Evolutionary conservation across 1,140 invertebrate species (phyloP), one percentile per base, ranked within the genome.

Genomic region (Drosophila seguyi): DNA sequence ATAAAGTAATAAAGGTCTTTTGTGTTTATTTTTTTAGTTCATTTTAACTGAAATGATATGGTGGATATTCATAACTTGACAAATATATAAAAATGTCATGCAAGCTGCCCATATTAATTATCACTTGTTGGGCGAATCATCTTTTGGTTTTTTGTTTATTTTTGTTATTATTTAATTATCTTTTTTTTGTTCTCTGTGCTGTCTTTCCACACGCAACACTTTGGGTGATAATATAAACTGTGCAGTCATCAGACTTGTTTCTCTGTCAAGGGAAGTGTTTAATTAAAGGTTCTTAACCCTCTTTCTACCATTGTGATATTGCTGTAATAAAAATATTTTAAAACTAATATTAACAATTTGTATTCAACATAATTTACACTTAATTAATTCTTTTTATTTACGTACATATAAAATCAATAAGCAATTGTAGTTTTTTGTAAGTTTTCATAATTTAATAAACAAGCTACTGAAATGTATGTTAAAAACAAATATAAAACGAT

Each of bases 131-230:
- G 2, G 5, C 44, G 18, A 62, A 25, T 57, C 25, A 57, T 57
- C 14, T 56, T 62, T 66, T 60, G 20, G 25, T 45, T 45, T 20
- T 13, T 59, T n/a, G 8, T 11, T 34, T 27, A 6, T 45, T 27
- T 41, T 38, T 60, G 6, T 56, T 25, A n/a, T 31, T 31, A 22
- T 31, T 31, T 27, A 31, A 56, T 29, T 39, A 56, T 20, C 16
- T 62, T 25, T 63, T 34, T 29, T n/a, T 16, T 29, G 18, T n/a
- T 56, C 3, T 31, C 3, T 31, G 3, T 14, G 29, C 5, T 13
- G 7, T 6, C 16, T 31, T 22, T 22, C 5, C 16, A 6, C 52
- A 31, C 57, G 53, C 53, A 56, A 56, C 16, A 27, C 11, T 56
- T 39, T 56, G 53, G 50, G 39, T 34, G 20, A 56, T 56, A 20